Evolutionary conservation across 2,797 vertebrate species (phyloP), one percentile per base, ranked within the genome.

Genomic region (Pachyuromys duprasi): DNA sequence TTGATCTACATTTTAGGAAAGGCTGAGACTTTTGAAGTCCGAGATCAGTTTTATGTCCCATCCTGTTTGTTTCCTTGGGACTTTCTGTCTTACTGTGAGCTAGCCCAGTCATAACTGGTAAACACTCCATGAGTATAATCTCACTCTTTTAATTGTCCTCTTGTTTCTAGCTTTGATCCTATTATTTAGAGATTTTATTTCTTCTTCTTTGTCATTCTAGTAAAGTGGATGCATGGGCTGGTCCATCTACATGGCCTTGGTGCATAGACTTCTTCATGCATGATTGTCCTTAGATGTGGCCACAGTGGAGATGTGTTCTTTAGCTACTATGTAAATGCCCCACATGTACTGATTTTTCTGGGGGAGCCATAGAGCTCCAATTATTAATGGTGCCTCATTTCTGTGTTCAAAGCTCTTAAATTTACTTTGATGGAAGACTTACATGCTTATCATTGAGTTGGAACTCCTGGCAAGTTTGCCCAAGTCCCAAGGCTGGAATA

Each of bases 31-130:
- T 88, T 76, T 89, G 42, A 81, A 72, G 4, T 81, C 26, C 62
- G 60, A 94, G 65, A 84, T n/a, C 75, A 49, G 39, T 93, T 95
- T 96, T 53, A 22, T 72, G 65, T n/a, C 8, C 80, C 42, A 62
- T 15, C 80, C 15, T 83, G n/a, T n/a, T 63, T 74, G 12, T 93
- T 60, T 53, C 36, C 67, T 84, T n/a, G 20, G 15, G 80, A 53
- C 15, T 39, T 72, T 90, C 67, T 88, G 2, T 22, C 24, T 94
- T 90, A 11, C 80, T 53, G 24, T 65, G 69, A 49, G 49, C 36
- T 80, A 76, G 15, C 57, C 70, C 6, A 4, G 53, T 28, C 24
- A 15, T 80, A 20, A 55, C 9, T 28, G 72, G 7, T 88, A 78
- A 39, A 87, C 76, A 31, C 86, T 18, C 63, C 79, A 33, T 90